Conservation (phyloP, 2,113 vertebrate species). For the Leucopsar rothschildi region DNA sequence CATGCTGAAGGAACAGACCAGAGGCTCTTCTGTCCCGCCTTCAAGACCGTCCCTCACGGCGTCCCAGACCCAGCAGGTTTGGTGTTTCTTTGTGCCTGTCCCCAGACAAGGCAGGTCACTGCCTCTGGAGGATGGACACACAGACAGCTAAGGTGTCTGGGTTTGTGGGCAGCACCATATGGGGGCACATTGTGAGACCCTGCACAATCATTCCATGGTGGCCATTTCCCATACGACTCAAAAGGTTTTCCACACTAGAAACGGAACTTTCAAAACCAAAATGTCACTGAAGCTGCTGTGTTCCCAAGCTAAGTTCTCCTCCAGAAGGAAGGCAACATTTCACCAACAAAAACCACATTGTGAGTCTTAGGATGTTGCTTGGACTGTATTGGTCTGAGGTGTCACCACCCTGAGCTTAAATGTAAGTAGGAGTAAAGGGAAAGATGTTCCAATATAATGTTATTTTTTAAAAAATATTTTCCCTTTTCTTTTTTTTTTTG, state of each 20-base stretch:
- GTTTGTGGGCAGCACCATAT: not conserved
- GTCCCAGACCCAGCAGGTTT: not conserved
- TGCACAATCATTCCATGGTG: not conserved
- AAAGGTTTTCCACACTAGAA: not conserved
- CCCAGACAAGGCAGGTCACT: not conserved
- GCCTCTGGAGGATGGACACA: not conserved
- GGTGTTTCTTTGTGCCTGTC: not conserved
- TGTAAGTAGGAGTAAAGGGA: not conserved
- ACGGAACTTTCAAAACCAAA: not conserved
- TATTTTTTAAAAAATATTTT: not conserved
- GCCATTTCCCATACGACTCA: not conserved
- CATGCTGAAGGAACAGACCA: not conserved
- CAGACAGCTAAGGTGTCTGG: not conserved
- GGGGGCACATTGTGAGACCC: not conserved
- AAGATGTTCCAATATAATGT: not conserved
- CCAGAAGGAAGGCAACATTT: not conserved
- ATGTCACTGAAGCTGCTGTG: not conserved
- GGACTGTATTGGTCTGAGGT: not conserved
- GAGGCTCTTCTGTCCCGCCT: not conserved
- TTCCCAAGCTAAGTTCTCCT: not conserved
- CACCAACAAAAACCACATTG: not conserved
- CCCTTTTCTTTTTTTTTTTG: not conserved
- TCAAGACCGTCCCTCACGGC: not conserved
- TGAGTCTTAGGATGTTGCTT: not conserved
- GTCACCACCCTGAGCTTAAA: not conserved